Conservation (phyloP, 2,113 vertebrate genomes). For the Genyomyrus donnyi region DNA sequence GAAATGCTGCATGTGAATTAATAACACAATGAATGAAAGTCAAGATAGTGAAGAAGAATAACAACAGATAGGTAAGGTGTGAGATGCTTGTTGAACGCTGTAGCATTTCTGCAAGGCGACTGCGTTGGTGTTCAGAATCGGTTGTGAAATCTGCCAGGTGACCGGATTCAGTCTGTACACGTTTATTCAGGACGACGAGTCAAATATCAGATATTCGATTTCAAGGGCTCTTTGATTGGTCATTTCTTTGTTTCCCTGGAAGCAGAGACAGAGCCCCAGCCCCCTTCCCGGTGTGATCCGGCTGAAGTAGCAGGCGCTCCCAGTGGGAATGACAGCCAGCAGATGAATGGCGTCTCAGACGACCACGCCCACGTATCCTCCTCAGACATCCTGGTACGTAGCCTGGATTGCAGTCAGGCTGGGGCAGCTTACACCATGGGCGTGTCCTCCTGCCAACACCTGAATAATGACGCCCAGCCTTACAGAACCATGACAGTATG, state of each 20-base stretch:
- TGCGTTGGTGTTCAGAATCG: neutral
- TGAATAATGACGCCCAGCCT: neutral
- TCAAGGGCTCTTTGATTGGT: neutral
- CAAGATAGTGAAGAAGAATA: neutral
- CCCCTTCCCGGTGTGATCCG: conserved; percentile 43
- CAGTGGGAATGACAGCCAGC: conserved; percentile 57
- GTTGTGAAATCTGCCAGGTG: neutral
- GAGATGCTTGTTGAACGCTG: neutral
- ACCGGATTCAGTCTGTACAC: neutral
- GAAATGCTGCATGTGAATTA: neutral
- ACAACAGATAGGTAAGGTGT: neutral
- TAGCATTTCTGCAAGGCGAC: neutral
- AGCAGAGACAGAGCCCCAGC: conserved; percentile 34
- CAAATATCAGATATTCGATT: neutral
- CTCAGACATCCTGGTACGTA: conserved; percentile 81
- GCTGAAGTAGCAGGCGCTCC: conserved; percentile 39
- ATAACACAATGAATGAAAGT: neutral
- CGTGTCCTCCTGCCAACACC: neutral
- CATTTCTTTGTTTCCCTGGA: conserved; percentile 24
- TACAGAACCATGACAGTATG: neutral
- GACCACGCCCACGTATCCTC: conserved; percentile 87
- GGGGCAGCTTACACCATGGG: neutral
- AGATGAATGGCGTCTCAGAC: conserved; percentile 85
- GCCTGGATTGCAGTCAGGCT: neutral
- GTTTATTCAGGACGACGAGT: neutral